Evolutionary conservation across 1,140 invertebrate species (phyloP).

Genomic region (Calycopis cecrops): DNA sequence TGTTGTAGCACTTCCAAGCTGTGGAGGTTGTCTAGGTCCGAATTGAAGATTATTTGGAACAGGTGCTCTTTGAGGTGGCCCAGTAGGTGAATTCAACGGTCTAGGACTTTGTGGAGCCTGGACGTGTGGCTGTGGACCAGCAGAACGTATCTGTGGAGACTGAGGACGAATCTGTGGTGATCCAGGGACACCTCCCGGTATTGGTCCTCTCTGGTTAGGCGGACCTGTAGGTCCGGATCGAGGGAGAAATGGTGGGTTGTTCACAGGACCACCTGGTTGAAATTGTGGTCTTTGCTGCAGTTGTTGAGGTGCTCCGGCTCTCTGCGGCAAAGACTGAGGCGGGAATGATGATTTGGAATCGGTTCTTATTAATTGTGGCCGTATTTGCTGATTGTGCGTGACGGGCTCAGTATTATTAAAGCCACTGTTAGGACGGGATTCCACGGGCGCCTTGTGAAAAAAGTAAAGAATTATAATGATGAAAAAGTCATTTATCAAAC

Average conservation of each 20-base stretch:
- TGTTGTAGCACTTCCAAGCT: slow-evolving; percentile 42
- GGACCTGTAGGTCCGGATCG: slow-evolving; percentile 39
- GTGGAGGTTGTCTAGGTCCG: slow-evolving; percentile 55
- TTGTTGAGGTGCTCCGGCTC: slow-evolving; percentile 45
- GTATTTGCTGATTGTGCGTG: slow-evolving; percentile 31
- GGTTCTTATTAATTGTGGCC: slow-evolving; percentile 58
- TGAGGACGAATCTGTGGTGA: slow-evolving; percentile 43
- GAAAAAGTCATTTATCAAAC: too few relatives aligned
- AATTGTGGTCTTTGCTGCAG: slow-evolving; percentile 62
- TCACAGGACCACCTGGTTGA: slow-evolving; percentile 61
- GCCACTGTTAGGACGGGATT: slow-evolving; percentile 44
- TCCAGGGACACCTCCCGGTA: slow-evolving; percentile 38
- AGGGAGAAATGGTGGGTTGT: slow-evolving; percentile 39
- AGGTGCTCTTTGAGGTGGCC: slow-evolving; percentile 44
- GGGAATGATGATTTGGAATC: slow-evolving; percentile 66
- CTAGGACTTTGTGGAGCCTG: slow-evolving; percentile 48
- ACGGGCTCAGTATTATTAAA: slow-evolving; percentile 33
- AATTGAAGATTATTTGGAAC: slow-evolving; percentile 64
- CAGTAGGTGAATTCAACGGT: slow-evolving; percentile 41
- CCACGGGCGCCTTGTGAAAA: slow-evolving; percentile 49
- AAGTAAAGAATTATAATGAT: slow-evolving; percentile 21
- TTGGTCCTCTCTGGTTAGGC: slow-evolving; percentile 37
- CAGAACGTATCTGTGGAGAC: slow-evolving; percentile 39
- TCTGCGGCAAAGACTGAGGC: slow-evolving; percentile 31
- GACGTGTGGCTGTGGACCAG: slow-evolving; percentile 51